Evolutionary conservation across 2,888 invertebrate species (phyloP).

Genomic region (Chaetogeoica ovagalla): DNA sequence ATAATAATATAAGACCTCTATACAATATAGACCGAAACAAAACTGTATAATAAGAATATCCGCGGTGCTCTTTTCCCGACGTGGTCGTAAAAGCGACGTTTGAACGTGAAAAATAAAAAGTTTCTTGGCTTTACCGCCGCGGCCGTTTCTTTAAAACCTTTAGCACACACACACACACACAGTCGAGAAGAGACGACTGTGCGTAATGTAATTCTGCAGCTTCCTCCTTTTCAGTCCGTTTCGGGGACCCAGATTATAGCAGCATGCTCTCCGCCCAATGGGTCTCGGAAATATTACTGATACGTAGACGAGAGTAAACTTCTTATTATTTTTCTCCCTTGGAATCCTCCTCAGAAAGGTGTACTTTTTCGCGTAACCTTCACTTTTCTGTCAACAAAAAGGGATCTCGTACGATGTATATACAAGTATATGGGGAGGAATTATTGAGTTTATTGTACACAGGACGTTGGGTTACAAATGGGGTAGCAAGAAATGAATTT

Average conservation of each 20-base stretch:
- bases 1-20: no score
- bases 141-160: constrained; percentile 35
- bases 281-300: constrained; percentile 45
- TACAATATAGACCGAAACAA: not conserved
- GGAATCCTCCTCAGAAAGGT: constrained; percentile 15
- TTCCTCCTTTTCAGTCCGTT: constrained; percentile 9
- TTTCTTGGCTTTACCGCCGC: constrained; percentile 41
- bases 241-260: constrained; percentile 39
- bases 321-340: constrained; percentile 6
- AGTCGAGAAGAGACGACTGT: constrained; percentile 10
- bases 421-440: not conserved
- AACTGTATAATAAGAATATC: constrained; percentile 51
- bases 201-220: constrained; percentile 40
- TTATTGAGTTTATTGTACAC: constrained; percentile 32
- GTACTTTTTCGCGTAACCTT: constrained; percentile 30
- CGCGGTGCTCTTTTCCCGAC: constrained; percentile 21
- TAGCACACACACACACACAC: not conserved
- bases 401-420: constrained; percentile 6
- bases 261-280: constrained; percentile 6
- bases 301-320: constrained; percentile 35
- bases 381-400: constrained; percentile 49
- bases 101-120: constrained; percentile 52
- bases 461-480: constrained; percentile 7
- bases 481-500: constrained; percentile 23
- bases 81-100: constrained; percentile 51